Evolutionary conservation across 53 echinoderm and acorn worm species (phyloP).

Genomic region (Mesocentrotus franciscanus): DNA sequence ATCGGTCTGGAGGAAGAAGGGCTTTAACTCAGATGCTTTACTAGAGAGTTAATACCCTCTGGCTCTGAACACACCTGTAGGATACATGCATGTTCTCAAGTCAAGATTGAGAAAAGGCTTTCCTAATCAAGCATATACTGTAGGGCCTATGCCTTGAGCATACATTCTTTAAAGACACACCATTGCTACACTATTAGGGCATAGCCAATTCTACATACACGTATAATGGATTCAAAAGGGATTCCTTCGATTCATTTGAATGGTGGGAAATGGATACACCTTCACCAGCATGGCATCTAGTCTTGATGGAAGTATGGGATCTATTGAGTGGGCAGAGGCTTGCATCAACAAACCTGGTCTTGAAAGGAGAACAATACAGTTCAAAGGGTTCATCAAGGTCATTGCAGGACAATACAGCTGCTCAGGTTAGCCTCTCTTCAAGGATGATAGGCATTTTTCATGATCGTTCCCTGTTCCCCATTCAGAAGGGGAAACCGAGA

Average conservation of each 20-base stretch:
- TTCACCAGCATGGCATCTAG: background rate
- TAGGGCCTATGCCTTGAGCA: no score
- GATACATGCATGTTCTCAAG: no score
- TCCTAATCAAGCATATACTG: no score
- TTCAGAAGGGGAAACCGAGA: no score
- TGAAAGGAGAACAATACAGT: slow-evolving; percentile 35
- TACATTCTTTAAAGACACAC: background rate
- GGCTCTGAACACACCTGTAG: no score
- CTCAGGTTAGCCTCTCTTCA: background rate
- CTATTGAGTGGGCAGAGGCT: background rate
- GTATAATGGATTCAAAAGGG: background rate
- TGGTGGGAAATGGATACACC: background rate
- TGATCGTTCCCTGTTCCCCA: no score
- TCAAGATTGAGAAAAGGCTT: no score
- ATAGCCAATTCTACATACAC: background rate
- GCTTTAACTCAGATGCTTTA: no score
- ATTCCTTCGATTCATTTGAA: background rate
- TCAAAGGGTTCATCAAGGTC: slow-evolving; percentile 56
- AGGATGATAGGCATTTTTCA: background rate
- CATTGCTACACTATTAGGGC: background rate
- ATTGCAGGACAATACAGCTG: slow-evolving; percentile 48
- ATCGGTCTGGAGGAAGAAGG: no score
- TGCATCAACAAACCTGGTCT: slow-evolving; percentile 36
- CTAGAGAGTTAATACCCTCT: no score
- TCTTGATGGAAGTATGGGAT: background rate